Base-by-base conservation (phyloP, 2,888 invertebrate species). In the Hypena proboscidalis region DNA sequence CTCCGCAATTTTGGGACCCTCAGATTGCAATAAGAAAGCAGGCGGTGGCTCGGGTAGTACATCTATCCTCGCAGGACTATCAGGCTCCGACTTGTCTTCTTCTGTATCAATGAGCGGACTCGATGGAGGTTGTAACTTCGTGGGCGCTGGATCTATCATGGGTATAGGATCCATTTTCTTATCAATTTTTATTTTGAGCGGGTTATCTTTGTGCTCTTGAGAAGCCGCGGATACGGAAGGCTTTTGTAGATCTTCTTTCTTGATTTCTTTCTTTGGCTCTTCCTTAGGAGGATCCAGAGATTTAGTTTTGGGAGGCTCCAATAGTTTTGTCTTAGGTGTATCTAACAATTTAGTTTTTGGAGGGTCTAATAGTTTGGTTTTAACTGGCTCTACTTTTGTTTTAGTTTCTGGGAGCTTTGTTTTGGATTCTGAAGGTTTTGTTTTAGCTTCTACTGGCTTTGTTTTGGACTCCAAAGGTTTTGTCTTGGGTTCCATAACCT, bases 1-100 rank as follows among this genome's bases (percentile, higher is more conserved):
- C 57, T 93, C 93, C 0, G 93, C 93, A 59, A 93, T 93, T 49
- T 93, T 93, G 0, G 92, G 92, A 1, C 90, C 91, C 57, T 91
- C 90, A 2, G 91, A 85, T 52, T 91, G 90, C 6, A 91, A 63
- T 1, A 89, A 72, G 70, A 91, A 91, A 0, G 76, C 88, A 1
- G 89, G 86, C 0, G 91, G 91, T 1, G 91, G 90, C 50, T 91
- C 91, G 0, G 91, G 90, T n/a, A 91, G 53, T 0, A 88, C 89
- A 53, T 91, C 91, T 4, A 88, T 80, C n/a, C 90, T 68, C 8
- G 87, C 85, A 1, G 88, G 88, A 60, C 90, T 90, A 41, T 91
- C 91, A 0, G 90, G 90, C 51, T 91, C 91, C 0, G 89, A 91
- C 55, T 90, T 91, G 31, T 87, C 87, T 61, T 91, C 91, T 52